phyloP scores from a whole-genome alignment of 2,113 vertebrate genomes.

The Poeciliopsis occidentalis region DNA sequence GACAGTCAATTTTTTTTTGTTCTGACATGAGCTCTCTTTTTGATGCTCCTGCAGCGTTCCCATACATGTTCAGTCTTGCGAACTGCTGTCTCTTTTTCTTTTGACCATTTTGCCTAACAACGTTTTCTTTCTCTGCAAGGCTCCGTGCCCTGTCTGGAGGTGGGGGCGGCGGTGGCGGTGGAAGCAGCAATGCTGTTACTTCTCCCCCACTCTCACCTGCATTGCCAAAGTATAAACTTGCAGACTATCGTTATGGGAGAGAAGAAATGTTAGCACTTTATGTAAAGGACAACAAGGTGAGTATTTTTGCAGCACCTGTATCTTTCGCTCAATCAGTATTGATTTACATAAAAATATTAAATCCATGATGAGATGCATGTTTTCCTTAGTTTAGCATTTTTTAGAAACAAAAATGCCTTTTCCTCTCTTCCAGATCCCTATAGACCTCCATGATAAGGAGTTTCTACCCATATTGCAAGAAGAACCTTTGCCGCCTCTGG shows the following conservation, averaged over 20 bases:
- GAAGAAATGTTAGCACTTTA: constrained; percentile 99
- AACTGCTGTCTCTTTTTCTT: constrained; percentile 1
- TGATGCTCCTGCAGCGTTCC: background rate
- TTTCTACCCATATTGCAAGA: constrained; percentile 98
- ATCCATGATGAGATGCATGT: background rate
- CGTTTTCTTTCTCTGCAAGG: constrained; percentile 75
- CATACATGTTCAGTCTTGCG: constrained; percentile 36
- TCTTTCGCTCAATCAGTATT: background rate
- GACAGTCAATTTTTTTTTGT: background rate
- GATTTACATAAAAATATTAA: constrained; percentile 9
- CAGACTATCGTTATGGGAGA: constrained; percentile 98
- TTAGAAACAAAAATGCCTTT: background rate
- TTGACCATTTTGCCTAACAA: constrained; percentile 19
- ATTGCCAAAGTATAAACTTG: constrained; percentile 98
- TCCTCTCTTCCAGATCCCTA: constrained; percentile 85
- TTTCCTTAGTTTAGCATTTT: background rate
- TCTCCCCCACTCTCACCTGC: constrained; percentile 97
- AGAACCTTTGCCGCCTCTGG: constrained; percentile 94
- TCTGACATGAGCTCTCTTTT: constrained; percentile 37
- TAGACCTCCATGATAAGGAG: constrained; percentile 98
- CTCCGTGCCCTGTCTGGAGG: constrained; percentile 96
- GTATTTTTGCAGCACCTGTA: constrained; percentile 9
- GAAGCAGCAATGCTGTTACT: constrained; percentile 80
- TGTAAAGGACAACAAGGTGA: constrained; percentile 98
- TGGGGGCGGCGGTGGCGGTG: constrained; percentile 72